Evolutionary conservation across 1,140 invertebrate species (phyloP).

Genomic region (Drosophila miranda): DNA sequence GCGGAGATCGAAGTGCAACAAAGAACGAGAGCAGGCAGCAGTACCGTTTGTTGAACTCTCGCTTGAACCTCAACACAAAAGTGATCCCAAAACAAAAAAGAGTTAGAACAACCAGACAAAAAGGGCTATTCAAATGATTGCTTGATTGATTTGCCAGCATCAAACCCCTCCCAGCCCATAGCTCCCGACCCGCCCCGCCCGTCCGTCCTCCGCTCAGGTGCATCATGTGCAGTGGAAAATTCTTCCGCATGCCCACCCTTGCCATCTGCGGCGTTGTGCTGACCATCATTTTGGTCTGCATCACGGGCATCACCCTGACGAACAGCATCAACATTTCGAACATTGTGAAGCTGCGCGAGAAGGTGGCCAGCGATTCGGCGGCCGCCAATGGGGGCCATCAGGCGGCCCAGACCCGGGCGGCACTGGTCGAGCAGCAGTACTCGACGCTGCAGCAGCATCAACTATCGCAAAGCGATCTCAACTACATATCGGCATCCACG

Average conservation of each 20-base stretch:
- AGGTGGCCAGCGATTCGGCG: conserved; percentile 79
- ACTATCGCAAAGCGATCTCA: conserved; percentile 74
- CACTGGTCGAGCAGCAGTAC: conserved; percentile 76
- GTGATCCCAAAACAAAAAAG: background rate
- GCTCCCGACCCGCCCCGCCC: too few relatives aligned
- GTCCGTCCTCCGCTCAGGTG: conserved; percentile 1
- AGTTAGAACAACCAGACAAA: too few relatives aligned
- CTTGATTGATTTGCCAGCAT: too few relatives aligned
- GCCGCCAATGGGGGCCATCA: conserved; percentile 74
- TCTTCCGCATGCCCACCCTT: conserved; percentile 79
- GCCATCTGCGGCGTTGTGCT: conserved; percentile 78
- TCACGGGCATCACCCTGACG: conserved; percentile 80
- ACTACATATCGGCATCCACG: conserved; percentile 72
- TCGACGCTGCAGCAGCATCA: conserved; percentile 78
- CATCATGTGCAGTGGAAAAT: conserved; percentile 80
- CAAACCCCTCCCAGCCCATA: too few relatives aligned
- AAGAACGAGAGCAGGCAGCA: background rate
- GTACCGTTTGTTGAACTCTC: conserved; percentile 8
- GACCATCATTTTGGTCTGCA: conserved; percentile 81
- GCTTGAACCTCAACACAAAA: background rate
- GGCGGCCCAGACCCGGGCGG: conserved; percentile 74
- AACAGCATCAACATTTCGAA: conserved; percentile 81
- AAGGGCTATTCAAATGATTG: too few relatives aligned
- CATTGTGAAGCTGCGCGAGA: conserved; percentile 76
- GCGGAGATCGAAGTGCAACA: background rate